Base-by-base conservation (phyloP, 2,888 invertebrate genomes). In the Beris morrisii region DNA sequence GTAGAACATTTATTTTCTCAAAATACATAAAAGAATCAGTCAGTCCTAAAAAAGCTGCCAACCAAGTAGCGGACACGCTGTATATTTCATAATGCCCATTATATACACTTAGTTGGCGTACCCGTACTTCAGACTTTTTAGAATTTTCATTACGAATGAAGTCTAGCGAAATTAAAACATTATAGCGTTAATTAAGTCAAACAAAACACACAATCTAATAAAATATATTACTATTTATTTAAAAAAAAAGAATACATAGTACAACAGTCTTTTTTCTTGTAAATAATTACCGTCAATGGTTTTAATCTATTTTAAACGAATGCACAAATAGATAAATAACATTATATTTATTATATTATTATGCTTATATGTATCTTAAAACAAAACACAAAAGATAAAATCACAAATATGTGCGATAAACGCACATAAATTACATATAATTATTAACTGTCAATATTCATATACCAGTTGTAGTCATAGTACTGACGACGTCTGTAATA, bases 401-500 rank as follows among this genome's bases (percentile, higher is more conserved):
- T 61, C 59, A 59, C 59, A 48, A 59, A 13, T 6, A 3, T 59
- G 3, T 15, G 7, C 13, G 15, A 11, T 7, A 30, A 7, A 58
- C 7, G 3, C 15, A 43, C 38, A 6, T 38, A 28, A 22, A 54
- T 4, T 55, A 22, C 22, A 38, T 22, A 38, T 44, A 38, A 44
- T 44, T 46, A 15, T 67, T 46, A 66, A 55, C 57, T 65, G 30
- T 69, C 45, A 31, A 69, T 58, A 12, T 66, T 56, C 13, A 64
- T 38, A 57, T 70, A 69, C 65, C 78, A 74, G 15, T 73, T 73
- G 67, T 77, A 75, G 59, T 75, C 72, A 54, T 70, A 73, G 67
- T 80, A 80, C 58, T 73, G 74, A 50, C 77, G 76, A 32, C 79
- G 75, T 30, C 79, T 74, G 70, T 75, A 76, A 67, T 75, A 78